phyloP scores from a whole-genome alignment of 2,797 vertebrate species.

The Pterois miles region DNA sequence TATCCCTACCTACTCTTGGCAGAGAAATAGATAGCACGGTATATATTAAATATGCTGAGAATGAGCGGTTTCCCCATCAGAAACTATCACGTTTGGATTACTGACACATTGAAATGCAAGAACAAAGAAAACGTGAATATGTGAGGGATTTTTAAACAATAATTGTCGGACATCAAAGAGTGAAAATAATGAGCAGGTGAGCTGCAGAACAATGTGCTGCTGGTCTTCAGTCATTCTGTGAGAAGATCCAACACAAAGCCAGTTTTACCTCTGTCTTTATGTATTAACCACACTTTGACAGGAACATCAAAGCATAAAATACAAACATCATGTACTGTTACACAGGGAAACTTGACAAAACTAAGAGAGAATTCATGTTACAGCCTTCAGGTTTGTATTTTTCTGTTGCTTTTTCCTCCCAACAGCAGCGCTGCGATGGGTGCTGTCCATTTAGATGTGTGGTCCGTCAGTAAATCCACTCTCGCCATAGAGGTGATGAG shows the following conservation, averaged over 20 bases:
- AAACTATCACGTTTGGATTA: background rate
- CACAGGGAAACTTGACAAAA: background rate
- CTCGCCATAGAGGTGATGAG: background rate
- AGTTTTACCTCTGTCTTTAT: constrained; percentile 20
- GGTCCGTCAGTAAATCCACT: background rate
- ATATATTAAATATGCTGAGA: background rate
- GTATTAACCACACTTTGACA: constrained; percentile 22
- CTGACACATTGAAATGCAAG: background rate
- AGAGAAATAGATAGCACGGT: background rate
- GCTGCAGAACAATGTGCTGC: background rate
- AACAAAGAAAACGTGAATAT: background rate
- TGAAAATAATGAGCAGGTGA: constrained; percentile 14
- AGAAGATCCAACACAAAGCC: constrained; percentile 2
- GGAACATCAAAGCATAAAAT: constrained; percentile 21
- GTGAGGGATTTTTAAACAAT: background rate
- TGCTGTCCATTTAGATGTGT: background rate
- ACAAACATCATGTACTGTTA: background rate
- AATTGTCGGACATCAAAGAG: constrained; percentile 10
- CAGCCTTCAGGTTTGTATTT: background rate
- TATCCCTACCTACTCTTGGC: background rate
- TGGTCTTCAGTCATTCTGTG: background rate
- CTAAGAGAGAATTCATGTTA: background rate
- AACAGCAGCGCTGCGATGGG: background rate
- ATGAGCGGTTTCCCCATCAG: background rate
- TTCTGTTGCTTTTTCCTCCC: background rate